Evolutionary conservation across 2,113 vertebrate genomes (phyloP).

Genomic region (Grus americana): DNA sequence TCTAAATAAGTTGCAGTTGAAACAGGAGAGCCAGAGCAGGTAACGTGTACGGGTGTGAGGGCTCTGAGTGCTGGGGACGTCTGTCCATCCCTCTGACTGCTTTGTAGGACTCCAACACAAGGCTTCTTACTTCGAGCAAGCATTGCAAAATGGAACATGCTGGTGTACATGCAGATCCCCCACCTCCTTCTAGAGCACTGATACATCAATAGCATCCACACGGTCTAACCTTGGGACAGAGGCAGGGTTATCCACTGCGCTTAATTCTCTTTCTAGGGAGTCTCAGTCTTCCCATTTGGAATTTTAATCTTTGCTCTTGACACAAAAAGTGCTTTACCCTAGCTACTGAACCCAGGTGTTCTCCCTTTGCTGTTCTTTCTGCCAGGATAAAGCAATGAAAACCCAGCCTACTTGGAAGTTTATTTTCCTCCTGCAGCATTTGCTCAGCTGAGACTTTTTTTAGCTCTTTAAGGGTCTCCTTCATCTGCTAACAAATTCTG

Average conservation of each 20-base stretch:
- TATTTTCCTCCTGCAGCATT: no score
- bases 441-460: no score
- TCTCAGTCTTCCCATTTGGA: neutral
- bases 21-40: neutral
- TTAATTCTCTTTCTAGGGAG: neutral
- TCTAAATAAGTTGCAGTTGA: neutral
- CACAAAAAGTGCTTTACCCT: no score
- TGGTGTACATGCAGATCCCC: neutral
- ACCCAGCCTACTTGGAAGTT: no score
- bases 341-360: no score
- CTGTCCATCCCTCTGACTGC: neutral
- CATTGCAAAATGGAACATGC: neutral
- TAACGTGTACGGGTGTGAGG: fast-evolving
- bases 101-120: neutral
- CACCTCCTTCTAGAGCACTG: neutral
- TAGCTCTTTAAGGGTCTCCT: no score
- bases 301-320: neutral
- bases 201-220: neutral
- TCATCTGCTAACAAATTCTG: neutral
- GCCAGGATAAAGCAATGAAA: no score
- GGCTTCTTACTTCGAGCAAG: neutral
- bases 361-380: no score
- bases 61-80: neutral
- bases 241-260: neutral
- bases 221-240: neutral